These are phyloP conservation scores for Syritta pipiens DNA, from an alignment of 2,888 invertebrate genomes.

Conservation along the genomic window DNA sequence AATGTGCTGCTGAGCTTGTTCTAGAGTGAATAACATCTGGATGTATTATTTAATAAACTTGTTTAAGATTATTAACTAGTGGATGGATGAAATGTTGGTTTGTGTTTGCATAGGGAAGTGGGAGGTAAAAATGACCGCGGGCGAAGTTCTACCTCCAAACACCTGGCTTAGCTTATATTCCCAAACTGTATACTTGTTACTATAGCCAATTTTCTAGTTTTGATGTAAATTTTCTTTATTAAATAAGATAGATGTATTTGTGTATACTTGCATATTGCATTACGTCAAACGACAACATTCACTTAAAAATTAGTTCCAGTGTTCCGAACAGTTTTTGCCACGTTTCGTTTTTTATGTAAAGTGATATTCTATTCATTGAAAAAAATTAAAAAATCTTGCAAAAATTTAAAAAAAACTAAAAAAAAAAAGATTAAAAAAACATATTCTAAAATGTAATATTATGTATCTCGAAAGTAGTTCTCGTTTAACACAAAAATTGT, in stretches of 20 bases:
- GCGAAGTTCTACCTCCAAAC: slow-evolving; percentile 6
- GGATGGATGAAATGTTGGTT: slow-evolving; percentile 36
- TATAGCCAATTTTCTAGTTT: slow-evolving; percentile 24
- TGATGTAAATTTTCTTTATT: slow-evolving; percentile 36
- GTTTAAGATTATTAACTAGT: slow-evolving; percentile 23
- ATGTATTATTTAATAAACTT: slow-evolving; percentile 52
- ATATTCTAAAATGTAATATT: no score
- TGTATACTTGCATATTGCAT: not conserved
- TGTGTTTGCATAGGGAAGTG: slow-evolving; percentile 45
- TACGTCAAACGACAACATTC: no score
- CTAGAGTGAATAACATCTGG: slow-evolving; percentile 61
- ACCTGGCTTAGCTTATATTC: slow-evolving; percentile 40
- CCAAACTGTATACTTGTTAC: slow-evolving; percentile 25
- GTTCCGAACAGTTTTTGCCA: no score
- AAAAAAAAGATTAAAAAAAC: no score
- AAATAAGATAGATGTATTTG: slow-evolving; percentile 2
- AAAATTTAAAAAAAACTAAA: no score
- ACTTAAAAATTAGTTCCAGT: no score
- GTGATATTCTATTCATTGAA: no score
- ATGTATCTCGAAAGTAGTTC: no score
- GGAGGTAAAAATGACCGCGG: slow-evolving; percentile 33
- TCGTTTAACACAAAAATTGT: no score
- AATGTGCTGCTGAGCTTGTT: not conserved
- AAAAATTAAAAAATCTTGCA: no score
- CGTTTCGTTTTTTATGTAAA: no score